phyloP scores from a whole-genome alignment of 1,140 invertebrate species.

The Atta colombica region DNA sequence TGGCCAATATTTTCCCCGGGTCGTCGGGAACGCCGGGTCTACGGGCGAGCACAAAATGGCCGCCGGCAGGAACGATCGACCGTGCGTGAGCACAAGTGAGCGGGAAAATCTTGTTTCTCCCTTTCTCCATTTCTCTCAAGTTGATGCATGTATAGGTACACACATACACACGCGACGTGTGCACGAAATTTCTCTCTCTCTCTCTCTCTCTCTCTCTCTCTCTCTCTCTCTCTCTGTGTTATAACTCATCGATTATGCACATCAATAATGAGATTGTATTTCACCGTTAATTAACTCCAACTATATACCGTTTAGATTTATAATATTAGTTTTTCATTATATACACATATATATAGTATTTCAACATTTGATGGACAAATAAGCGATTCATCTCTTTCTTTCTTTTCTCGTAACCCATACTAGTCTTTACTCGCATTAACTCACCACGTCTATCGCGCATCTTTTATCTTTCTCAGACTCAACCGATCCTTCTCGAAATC shows the following conservation, averaged over 20 bases:
- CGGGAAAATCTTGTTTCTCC: constrained; percentile 66
- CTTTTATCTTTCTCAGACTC: constrained; percentile 1
- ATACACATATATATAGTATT: neutral
- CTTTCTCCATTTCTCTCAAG: constrained; percentile 44
- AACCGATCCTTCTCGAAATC: constrained; percentile 29
- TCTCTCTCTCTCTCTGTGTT: neutral
- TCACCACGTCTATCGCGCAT: neutral
- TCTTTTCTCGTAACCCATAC: neutral
- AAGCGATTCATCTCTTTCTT: neutral
- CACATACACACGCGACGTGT: neutral
- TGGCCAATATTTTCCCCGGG: constrained; percentile 82
- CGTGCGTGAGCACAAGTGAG: constrained; percentile 77
- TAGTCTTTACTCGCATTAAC: neutral
- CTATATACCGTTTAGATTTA: constrained; percentile 28
- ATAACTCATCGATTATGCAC: constrained; percentile 14
- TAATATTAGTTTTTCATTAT: constrained; percentile 25
- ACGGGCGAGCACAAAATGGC: constrained; percentile 83
- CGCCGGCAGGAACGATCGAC: constrained; percentile 82
- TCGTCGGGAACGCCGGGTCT: constrained; percentile 76
- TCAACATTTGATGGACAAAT: neutral
- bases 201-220: neutral
- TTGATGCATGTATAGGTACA: constrained; percentile 9
- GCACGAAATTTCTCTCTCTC: constrained; percentile 29
- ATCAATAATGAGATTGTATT: constrained; percentile 43
- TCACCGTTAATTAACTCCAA: constrained; percentile 46